Percentiles rank a stretch among this genome's conserved stretches.
These are phyloP conservation scores for Auanema sp. DNA, from an alignment of 2,888 invertebrate genomes.

Conservation along the genomic window DNA sequence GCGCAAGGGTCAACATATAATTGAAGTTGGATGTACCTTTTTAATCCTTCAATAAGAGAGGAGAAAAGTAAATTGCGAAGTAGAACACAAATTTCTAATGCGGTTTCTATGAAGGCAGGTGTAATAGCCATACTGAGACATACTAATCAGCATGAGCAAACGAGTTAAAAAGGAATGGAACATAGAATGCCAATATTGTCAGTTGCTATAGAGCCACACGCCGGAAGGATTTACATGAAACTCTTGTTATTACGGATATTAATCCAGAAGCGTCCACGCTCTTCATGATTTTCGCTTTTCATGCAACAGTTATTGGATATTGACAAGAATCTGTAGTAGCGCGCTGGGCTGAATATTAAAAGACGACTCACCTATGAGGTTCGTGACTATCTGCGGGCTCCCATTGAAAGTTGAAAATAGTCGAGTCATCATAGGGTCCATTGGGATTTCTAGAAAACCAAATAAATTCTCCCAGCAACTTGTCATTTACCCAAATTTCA, in stretches of 20 bases:
- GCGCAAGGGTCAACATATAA: too few relatives aligned
- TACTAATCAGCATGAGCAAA: too few relatives aligned
- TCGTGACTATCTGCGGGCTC: conserved; percentile 38
- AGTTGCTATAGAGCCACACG: too few relatives aligned
- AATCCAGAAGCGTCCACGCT: conserved; percentile 47
- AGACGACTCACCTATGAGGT: conserved; percentile 20
- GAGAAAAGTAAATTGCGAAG: too few relatives aligned
- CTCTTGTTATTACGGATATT: conserved; percentile 17
- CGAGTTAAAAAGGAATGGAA: too few relatives aligned
- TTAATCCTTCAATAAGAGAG: too few relatives aligned
- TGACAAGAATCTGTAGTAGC: conserved; percentile 23
- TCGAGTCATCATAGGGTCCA: conserved; percentile 49
- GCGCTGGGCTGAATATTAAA: background rate
- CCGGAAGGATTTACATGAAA: too few relatives aligned
- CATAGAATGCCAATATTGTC: too few relatives aligned
- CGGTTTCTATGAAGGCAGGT: too few relatives aligned
- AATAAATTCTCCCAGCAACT: background rate
- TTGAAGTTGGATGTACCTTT: too few relatives aligned
- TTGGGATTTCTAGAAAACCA: conserved; percentile 54
- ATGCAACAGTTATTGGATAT: conserved; percentile 48
- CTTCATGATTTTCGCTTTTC: conserved; percentile 39
- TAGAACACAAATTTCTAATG: too few relatives aligned
- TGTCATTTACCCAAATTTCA: conserved; percentile 49
- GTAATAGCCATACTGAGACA: too few relatives aligned
- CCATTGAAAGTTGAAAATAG: conserved; percentile 55